phyloP scores from a whole-genome alignment of 2,888 invertebrate species.

The Caenorhabditis becei region DNA sequence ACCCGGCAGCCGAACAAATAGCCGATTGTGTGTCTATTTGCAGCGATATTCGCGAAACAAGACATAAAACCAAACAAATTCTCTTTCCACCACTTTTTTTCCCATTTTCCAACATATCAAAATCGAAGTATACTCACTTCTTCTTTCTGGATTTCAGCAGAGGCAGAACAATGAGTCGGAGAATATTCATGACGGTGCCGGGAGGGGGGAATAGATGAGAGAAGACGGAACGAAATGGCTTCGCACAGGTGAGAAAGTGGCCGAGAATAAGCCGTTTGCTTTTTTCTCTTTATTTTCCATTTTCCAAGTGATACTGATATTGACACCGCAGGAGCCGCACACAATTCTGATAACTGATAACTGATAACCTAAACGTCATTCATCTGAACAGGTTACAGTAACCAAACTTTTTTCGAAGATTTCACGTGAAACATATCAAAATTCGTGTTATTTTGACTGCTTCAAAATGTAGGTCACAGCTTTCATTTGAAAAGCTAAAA shows the following conservation, averaged over 20 bases:
- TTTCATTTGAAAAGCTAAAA: too few species aligned
- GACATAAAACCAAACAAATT: slow-evolving; percentile 26
- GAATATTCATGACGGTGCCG: not conserved
- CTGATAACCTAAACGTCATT: too few species aligned
- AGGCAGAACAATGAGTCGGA: not conserved
- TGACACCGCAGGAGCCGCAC: not conserved
- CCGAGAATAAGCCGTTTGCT: not conserved
- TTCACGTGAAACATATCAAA: too few species aligned
- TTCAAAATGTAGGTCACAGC: too few species aligned
- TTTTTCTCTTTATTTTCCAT: not conserved
- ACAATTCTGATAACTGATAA: too few species aligned
- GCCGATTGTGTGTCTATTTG: slow-evolving; percentile 20
- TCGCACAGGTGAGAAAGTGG: not conserved
- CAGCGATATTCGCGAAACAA: slow-evolving; percentile 47
- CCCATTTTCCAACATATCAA: not conserved
- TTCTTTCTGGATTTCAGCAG: not conserved
- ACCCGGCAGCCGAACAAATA: slow-evolving; percentile 55
- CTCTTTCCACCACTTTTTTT: slow-evolving; percentile 27
- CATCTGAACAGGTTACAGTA: too few species aligned
- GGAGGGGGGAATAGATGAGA: not conserved
- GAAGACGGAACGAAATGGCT: not conserved
- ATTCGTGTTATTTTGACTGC: too few species aligned
- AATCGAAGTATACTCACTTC: not conserved
- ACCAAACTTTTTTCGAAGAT: too few species aligned
- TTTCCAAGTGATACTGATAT: not conserved